Percentiles rank a stretch among this genome's conserved stretches.
These are phyloP conservation scores for Pangasius larnaudii DNA, from an alignment of 2,797 vertebrate genomes.

Conservation along the genomic window DNA sequence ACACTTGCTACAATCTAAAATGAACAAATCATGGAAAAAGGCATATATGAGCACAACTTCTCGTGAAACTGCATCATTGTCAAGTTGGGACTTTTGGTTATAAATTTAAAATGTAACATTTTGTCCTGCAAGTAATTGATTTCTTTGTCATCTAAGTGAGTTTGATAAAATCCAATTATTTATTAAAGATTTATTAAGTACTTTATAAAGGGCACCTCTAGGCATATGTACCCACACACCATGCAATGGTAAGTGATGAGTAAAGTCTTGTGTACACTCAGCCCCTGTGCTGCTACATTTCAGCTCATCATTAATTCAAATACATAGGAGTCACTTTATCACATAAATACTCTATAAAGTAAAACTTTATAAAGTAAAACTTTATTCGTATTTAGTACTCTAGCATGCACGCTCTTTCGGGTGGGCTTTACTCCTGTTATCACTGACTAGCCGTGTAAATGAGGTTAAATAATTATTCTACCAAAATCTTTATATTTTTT, in stretches of 20 bases:
- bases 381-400: not conserved
- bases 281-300: not conserved
- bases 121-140: not conserved
- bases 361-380: too few species aligned
- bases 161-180: too few species aligned
- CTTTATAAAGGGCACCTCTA: not conserved
- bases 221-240: not conserved
- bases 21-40: not conserved
- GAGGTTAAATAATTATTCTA: not conserved
- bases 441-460: not conserved
- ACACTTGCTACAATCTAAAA: not conserved
- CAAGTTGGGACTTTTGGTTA: not conserved
- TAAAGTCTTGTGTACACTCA: too few species aligned
- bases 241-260: too few species aligned
- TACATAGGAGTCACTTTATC: not conserved
- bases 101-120: not conserved
- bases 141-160: not conserved
- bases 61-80: not conserved
- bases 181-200: too few species aligned
- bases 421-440: not conserved
- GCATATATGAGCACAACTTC: not conserved
- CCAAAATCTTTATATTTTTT: not conserved
- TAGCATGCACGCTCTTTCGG: not conserved
- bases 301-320: not conserved
- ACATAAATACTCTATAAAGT: too few species aligned